These are phyloP conservation scores for Drosophila insularis DNA, from an alignment of 1,140 invertebrate species.

Conservation along the genomic window DNA sequence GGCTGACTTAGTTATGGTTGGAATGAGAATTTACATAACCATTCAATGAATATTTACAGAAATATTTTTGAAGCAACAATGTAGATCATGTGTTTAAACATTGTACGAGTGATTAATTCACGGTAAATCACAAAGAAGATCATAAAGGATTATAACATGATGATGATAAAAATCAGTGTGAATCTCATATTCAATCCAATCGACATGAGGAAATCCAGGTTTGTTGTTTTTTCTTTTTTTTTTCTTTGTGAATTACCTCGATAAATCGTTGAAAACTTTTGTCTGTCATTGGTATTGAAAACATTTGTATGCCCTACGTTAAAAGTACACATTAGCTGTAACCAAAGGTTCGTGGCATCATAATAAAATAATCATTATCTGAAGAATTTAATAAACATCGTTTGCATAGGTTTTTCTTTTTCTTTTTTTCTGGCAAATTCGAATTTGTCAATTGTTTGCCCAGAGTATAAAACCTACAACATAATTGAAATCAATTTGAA, in stretches of 20 bases:
- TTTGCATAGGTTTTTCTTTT: no score
- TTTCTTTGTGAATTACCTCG: neutral
- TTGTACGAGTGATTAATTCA: neutral
- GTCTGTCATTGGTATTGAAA: conserved; percentile 62
- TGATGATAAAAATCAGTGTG: neutral
- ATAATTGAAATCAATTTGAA: neutral
- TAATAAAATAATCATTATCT: no score
- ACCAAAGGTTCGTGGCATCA: neutral
- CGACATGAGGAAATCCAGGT: neutral
- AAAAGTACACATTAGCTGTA: neutral
- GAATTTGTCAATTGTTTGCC: no score
- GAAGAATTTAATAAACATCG: no score
- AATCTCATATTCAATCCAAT: conserved; percentile 19
- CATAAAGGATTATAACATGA: neutral
- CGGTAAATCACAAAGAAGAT: neutral
- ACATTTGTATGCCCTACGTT: neutral
- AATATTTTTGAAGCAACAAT: no score
- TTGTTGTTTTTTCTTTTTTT: no score
- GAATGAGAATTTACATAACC: no score
- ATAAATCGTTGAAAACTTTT: conserved; percentile 35
- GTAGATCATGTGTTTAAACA: neutral
- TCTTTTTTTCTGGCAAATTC: no score
- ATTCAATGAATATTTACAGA: no score
- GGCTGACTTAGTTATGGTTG: no score
- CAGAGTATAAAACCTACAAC: no score